Base-by-base conservation (phyloP, 2,888 invertebrate genomes). In the Linhomoeus sp. region DNA sequence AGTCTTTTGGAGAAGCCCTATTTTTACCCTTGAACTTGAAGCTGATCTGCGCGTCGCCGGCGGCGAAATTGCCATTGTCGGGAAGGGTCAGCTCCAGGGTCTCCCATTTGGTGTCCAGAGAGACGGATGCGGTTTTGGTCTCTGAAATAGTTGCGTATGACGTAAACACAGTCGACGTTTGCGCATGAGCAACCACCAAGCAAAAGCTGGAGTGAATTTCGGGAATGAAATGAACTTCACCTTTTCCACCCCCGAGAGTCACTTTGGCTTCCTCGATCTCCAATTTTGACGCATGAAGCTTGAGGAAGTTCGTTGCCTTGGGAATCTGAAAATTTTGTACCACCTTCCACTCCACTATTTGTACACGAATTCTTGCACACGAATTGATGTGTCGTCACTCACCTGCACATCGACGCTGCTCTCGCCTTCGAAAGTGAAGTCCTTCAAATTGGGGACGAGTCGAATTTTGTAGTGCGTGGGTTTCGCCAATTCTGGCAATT, bases 271-370 rank as follows among this genome's bases (percentile, higher is more conserved):
- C 23, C 7, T n/a, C 24, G n/a, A 47, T 43, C 19, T 45, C 35
- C 22, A 47, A 23, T 17, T 43, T 25, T 12, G 20, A 22, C 5
- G 9, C 23, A 19, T 47, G 17, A 9, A 47, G 22, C 38, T 17
- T 33, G 17, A 47, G 22, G 33, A 5, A 25, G n/a, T 45, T 29
- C 3, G 47, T 45, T 19, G 47, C 19, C 22, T 47, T 37, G 24
- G 29, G 29, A 12, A 46, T 26, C 46, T 46, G 22, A 14, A 44
- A 37, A 33, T 33, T 33, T 33, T 12, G 12, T 12, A n/a, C n/a
- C n/a, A n/a, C n/a, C n/a, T n/a, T n/a, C n/a, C n/a, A n/a, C n/a
- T n/a, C n/a, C n/a, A n/a, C n/a, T n/a, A n/a, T n/a, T n/a, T n/a
- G n/a, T n/a, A n/a, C n/a, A n/a, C n/a, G n/a, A n/a, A n/a, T n/a